Evolutionary conservation across 2,797 vertebrate genomes (phyloP).

Genomic region (Octomys mimax): DNA sequence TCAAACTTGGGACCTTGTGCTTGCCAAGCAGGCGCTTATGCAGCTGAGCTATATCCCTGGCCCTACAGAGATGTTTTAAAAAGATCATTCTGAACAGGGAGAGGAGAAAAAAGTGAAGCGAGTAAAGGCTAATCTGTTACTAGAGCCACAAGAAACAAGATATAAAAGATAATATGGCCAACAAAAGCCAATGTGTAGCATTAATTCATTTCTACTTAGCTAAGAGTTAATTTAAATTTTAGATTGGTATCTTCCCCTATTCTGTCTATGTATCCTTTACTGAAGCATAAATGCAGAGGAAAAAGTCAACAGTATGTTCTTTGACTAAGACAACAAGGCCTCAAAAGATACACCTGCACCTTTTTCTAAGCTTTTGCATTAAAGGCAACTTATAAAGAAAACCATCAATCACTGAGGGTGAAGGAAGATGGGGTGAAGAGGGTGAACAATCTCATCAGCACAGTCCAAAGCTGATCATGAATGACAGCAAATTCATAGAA

Average conservation of each 20-base stretch:
- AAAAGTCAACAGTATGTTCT: background rate
- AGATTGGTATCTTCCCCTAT: background rate
- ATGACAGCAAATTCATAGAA: conserved; percentile 55
- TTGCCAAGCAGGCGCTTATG: no score
- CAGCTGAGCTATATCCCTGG: no score
- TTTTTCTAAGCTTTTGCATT: conserved; percentile 29
- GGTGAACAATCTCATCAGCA: background rate
- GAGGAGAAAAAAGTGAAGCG: background rate
- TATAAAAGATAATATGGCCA: conserved; percentile 29
- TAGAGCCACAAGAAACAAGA: conserved; percentile 4
- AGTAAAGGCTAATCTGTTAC: background rate
- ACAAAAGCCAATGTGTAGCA: background rate
- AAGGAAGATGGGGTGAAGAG: background rate
- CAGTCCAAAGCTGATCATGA: conserved; percentile 8
- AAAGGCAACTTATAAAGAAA: conserved; percentile 35
- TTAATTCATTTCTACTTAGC: conserved; percentile 33
- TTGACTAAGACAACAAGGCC: conserved; percentile 50
- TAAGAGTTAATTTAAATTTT: conserved; percentile 22
- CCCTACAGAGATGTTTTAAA: background rate
- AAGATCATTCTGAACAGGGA: background rate
- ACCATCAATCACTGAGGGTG: background rate
- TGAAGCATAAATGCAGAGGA: background rate
- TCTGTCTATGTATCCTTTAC: conserved; percentile 55
- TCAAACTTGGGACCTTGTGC: no score
- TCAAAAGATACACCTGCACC: conserved; percentile 9